Evolutionary conservation across 2,113 vertebrate genomes (phyloP).

Genomic region (Eulacestoma nigropectus): DNA sequence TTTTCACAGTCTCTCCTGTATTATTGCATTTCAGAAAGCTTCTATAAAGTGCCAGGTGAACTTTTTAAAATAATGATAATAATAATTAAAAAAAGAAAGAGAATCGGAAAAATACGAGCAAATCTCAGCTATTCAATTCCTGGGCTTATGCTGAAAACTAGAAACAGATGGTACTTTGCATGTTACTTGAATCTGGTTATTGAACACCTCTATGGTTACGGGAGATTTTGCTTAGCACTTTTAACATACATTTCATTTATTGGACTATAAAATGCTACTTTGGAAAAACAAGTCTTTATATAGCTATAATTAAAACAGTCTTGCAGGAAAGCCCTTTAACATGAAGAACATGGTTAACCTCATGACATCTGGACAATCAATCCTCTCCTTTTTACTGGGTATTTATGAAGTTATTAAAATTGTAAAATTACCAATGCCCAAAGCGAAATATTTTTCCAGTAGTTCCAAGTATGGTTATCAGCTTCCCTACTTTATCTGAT

Average conservation of each 20-base stretch:
- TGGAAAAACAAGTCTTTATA: slow-evolving; percentile 76
- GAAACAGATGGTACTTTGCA: slow-evolving; percentile 75
- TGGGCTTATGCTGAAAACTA: slow-evolving; percentile 68
- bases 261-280: slow-evolving; percentile 76
- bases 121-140: slow-evolving; percentile 65
- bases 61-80: slow-evolving; percentile 52
- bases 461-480: neutral
- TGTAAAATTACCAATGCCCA: slow-evolving; percentile 39
- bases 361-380: slow-evolving; percentile 65
- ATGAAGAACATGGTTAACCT: slow-evolving; percentile 65
- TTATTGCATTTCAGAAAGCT: slow-evolving; percentile 63
- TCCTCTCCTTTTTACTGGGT: slow-evolving; percentile 44
- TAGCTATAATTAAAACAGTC: slow-evolving; percentile 72
- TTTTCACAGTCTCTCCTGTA: slow-evolving; percentile 66
- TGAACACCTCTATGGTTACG: slow-evolving; percentile 76
- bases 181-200: slow-evolving; percentile 73
- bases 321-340: slow-evolving; percentile 64
- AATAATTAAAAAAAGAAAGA: neutral
- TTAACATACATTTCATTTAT: slow-evolving; percentile 74
- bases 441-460: slow-evolving; percentile 18
- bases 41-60: slow-evolving; percentile 72
- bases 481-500: neutral
- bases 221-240: slow-evolving; percentile 73
- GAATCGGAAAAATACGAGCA: slow-evolving; percentile 33
- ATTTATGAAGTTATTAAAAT: slow-evolving; percentile 73